phyloP scores from a whole-genome alignment of 2,797 vertebrate genomes.

The Simalia tracyae region DNA sequence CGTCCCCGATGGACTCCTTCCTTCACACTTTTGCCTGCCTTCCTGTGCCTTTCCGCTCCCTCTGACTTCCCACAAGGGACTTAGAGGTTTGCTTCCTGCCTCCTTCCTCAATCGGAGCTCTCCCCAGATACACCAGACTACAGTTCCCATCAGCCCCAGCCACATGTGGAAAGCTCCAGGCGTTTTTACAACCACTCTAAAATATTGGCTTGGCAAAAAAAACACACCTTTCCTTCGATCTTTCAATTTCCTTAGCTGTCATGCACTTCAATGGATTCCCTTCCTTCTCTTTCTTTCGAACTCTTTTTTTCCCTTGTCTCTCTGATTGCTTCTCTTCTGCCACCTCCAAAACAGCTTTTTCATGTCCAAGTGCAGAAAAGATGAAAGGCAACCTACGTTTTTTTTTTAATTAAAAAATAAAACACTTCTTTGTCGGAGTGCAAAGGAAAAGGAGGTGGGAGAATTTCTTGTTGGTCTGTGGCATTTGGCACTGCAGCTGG shows the following conservation, averaged over 20 bases:
- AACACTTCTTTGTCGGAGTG: background rate
- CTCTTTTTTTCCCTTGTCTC: background rate
- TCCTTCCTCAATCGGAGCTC: background rate
- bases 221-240: background rate
- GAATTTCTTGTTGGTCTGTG: background rate
- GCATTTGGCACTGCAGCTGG: background rate
- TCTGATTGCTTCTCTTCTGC: fast-evolving
- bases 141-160: background rate
- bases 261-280: background rate
- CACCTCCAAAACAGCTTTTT: background rate
- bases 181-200: background rate
- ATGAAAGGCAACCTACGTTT: no score
- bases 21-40: background rate
- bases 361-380: background rate
- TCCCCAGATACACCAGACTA: background rate
- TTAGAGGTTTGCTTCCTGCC: no score
- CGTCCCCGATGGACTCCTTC: background rate
- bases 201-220: background rate
- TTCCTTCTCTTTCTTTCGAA: background rate
- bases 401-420: background rate
- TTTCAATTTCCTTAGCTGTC: background rate
- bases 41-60: background rate
- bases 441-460: background rate
- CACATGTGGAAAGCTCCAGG: background rate
- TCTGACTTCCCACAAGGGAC: background rate